phyloP scores from a whole-genome alignment of 1,140 invertebrate genomes.

The Stenopsyche tienmushanensis region DNA sequence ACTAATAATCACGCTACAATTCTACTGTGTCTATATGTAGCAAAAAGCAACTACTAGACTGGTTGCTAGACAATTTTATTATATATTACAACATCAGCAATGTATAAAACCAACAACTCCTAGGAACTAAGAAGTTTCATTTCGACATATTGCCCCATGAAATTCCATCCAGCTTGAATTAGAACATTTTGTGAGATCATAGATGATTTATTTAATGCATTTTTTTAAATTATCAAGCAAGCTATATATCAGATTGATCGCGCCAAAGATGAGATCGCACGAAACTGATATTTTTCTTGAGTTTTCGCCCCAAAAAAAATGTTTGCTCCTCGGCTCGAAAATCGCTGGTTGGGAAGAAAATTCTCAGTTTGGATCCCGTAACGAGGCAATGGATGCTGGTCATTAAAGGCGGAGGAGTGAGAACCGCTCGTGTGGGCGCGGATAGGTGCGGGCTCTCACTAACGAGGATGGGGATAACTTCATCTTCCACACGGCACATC shows the following conservation, averaged over 20 bases:
- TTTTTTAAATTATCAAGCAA: not conserved
- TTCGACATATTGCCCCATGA: too few species aligned
- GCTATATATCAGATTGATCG: not conserved
- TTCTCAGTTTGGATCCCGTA: conserved; percentile 39
- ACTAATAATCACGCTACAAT: too few species aligned
- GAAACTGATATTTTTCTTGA: not conserved
- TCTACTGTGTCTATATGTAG: too few species aligned
- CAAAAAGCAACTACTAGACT: too few species aligned
- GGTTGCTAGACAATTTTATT: too few species aligned
- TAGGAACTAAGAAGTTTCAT: too few species aligned
- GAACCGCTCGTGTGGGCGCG: conserved; percentile 7
- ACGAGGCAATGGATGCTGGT: conserved; percentile 41
- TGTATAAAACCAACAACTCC: too few species aligned
- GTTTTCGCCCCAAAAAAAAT: not conserved
- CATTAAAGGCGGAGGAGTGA: conserved; percentile 29
- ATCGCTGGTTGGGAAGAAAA: conserved; percentile 10
- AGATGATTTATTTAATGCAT: not conserved
- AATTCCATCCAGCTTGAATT: too few species aligned
- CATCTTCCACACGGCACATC: conserved; percentile 13
- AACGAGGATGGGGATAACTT: conserved; percentile 27
- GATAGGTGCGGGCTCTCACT: conserved; percentile 14
- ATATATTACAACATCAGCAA: too few species aligned
- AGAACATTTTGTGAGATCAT: not conserved
- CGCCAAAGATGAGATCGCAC: not conserved
- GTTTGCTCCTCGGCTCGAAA: not conserved